These are phyloP conservation scores for Gallinago media DNA, from an alignment of 2,113 vertebrate species.

Conservation along the genomic window DNA sequence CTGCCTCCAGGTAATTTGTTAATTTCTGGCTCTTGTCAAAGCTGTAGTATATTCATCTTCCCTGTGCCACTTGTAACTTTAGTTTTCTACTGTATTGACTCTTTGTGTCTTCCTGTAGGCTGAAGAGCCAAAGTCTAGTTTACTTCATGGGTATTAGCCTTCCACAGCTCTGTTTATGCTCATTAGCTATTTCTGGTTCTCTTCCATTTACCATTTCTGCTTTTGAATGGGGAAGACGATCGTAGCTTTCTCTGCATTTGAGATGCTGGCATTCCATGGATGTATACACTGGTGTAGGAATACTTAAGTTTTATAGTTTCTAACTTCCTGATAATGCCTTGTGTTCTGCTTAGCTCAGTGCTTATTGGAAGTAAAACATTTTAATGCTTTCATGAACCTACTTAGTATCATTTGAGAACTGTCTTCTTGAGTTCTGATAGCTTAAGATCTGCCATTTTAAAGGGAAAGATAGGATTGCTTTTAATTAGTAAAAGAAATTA, in stretches of 20 bases:
- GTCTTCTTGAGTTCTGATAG: neutral
- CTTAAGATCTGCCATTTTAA: neutral
- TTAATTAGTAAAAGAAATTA: neutral
- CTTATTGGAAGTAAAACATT: neutral
- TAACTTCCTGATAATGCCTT: neutral
- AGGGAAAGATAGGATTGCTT: neutral
- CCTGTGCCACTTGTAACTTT: rapidly evolving
- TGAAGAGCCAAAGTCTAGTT: neutral
- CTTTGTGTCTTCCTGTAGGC: neutral
- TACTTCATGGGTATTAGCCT: rapidly evolving
- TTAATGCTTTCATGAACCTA: neutral
- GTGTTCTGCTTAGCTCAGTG: neutral
- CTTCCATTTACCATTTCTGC: neutral
- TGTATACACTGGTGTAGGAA: neutral
- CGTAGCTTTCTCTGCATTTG: neutral
- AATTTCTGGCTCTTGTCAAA: neutral
- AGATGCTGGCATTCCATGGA: neutral
- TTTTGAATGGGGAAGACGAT: neutral
- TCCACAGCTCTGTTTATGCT: neutral
- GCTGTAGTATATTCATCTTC: rapidly evolving
- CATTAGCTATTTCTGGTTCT: neutral
- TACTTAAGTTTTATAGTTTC: neutral
- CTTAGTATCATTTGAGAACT: neutral
- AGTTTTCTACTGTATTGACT: rapidly evolving
- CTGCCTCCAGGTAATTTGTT: neutral